phyloP scores from a whole-genome alignment of 2,113 vertebrate genomes.

The Malurus cyaneus region DNA sequence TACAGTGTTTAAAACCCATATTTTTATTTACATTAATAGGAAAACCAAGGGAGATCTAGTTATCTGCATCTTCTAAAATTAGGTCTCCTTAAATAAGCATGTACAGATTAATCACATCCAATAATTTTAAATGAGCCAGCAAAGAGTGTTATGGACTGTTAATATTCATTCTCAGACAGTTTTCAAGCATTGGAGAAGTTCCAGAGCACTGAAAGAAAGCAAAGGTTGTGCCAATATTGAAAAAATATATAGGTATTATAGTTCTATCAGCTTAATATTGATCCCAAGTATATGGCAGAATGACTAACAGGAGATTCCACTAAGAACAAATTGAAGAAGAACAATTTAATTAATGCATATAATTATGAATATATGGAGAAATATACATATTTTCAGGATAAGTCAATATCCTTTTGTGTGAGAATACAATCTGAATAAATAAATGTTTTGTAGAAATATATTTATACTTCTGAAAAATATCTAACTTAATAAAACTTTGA shows the following conservation, averaged over 20 bases:
- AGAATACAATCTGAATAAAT: not conserved
- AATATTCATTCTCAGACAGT: slow-evolving; percentile 12
- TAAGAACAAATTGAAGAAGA: not conserved
- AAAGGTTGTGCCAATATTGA: not conserved
- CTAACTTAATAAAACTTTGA: not conserved
- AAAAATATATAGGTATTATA: not conserved
- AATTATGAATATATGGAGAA: not conserved
- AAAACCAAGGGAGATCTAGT: not conserved
- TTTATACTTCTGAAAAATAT: not conserved
- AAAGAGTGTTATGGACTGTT: not conserved
- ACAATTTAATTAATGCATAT: not conserved
- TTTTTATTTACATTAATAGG: not conserved
- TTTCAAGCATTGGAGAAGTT: slow-evolving; percentile 9
- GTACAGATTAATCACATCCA: slow-evolving; percentile 9
- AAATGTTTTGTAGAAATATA: not conserved
- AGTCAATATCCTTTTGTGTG: not conserved
- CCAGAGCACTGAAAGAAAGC: not conserved
- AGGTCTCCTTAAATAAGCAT: slow-evolving; percentile 15
- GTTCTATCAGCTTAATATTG: not conserved
- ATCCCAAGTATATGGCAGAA: not conserved
- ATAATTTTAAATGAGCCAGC: not conserved
- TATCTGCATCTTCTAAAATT: slow-evolving; percentile 29
- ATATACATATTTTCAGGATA: not conserved
- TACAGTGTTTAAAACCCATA: not conserved
- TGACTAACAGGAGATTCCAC: not conserved